phyloP scores from a whole-genome alignment of 53 echinoderm and acorn worm genomes.

The Astropecten irregularis region DNA sequence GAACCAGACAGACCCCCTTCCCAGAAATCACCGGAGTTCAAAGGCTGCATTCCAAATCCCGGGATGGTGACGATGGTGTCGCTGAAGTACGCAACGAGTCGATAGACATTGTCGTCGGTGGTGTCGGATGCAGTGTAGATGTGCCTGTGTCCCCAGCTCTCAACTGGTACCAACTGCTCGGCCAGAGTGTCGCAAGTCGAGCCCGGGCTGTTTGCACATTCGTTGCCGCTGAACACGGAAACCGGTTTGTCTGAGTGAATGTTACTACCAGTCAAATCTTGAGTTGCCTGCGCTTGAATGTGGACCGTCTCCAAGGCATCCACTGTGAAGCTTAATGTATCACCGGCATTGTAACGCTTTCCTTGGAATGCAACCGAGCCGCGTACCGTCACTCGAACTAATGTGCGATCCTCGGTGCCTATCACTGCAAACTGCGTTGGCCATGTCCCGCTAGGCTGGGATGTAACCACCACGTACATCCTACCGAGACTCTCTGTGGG shows the following conservation, averaged over 20 bases:
- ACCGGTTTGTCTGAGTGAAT: background rate
- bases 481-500: constrained; percentile 51
- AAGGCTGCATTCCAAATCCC: background rate
- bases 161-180: constrained; percentile 60
- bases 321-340: background rate
- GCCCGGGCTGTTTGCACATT: background rate
- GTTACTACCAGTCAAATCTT: background rate
- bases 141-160: constrained; percentile 68
- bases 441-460: background rate
- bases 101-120: constrained; percentile 42
- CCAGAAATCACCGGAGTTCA: constrained; percentile 59
- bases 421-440: constrained; percentile 34
- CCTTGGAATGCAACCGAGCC: constrained; percentile 55
- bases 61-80: constrained; percentile 58
- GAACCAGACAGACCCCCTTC: constrained; percentile 53
- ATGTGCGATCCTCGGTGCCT: constrained; percentile 47
- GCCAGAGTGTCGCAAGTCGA: constrained; percentile 58
- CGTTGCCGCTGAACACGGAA: background rate
- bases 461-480: constrained; percentile 55
- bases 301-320: background rate
- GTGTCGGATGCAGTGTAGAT: constrained; percentile 53
- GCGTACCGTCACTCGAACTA: constrained; percentile 48
- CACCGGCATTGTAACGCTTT: background rate
- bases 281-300: background rate
- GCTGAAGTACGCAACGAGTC: constrained; percentile 49